Evolutionary conservation across 1,140 invertebrate genomes (phyloP).

Genomic region (Physella acuta): DNA sequence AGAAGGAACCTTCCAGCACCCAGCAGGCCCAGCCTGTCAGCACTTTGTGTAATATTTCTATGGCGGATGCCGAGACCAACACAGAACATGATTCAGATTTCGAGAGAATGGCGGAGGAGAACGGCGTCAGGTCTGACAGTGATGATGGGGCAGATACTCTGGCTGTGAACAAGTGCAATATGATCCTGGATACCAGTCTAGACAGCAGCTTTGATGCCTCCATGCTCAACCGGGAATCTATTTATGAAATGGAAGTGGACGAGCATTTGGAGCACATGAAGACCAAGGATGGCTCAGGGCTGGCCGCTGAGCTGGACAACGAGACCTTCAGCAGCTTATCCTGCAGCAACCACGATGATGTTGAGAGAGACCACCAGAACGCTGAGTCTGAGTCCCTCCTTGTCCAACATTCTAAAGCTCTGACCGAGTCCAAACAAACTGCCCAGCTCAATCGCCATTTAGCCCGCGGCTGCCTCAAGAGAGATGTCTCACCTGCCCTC

Average conservation of each 20-base stretch:
- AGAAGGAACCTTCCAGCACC: conserved; percentile 6
- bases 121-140: conserved; percentile 23
- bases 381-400: conserved; percentile 25
- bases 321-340: conserved; percentile 53
- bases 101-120: conserved; percentile 32
- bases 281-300: conserved; percentile 28
- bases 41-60: conserved; percentile 23
- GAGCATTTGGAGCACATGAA: conserved; percentile 45
- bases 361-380: conserved; percentile 13
- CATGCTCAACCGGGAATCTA: conserved; percentile 45
- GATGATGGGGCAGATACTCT: conserved; percentile 15
- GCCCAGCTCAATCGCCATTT: conserved; percentile 23
- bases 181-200: conserved; percentile 41
- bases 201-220: conserved; percentile 47
- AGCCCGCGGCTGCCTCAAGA: conserved; percentile 5
- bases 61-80: conserved; percentile 36
- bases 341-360: conserved; percentile 32
- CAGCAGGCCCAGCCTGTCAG: background rate
- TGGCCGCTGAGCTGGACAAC: conserved; percentile 46
- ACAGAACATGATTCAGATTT: conserved; percentile 40
- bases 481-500: conserved; percentile 15
- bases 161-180: conserved; percentile 25
- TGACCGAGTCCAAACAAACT: conserved; percentile 28
- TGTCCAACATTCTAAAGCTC: conserved; percentile 27
- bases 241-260: conserved; percentile 57